Percentiles rank a stretch among this genome's conserved stretches.
Evolutionary conservation across 2,113 vertebrate species (phyloP).

Genomic region (Rhea pennata): DNA sequence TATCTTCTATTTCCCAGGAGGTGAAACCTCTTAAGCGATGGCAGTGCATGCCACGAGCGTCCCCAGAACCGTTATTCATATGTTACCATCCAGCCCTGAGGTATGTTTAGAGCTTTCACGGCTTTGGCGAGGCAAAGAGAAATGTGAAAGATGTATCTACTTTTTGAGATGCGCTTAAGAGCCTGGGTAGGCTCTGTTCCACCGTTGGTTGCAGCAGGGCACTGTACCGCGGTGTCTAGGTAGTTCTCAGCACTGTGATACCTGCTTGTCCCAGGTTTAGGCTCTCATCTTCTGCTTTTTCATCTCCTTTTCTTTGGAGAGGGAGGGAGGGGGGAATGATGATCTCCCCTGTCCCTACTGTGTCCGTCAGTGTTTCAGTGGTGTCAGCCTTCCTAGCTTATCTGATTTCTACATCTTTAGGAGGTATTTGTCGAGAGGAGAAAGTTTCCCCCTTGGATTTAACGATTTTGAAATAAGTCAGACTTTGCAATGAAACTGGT

Average conservation of each 20-base stretch:
- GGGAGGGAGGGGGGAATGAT: background rate
- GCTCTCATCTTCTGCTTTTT: background rate
- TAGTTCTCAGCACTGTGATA: background rate
- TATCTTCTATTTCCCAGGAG: background rate
- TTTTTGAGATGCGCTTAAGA: background rate
- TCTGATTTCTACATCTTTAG: background rate
- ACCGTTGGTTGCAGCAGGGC: background rate
- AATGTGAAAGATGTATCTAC: background rate
- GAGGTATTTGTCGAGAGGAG: background rate
- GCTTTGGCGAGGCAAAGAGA: background rate
- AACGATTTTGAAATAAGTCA: background rate
- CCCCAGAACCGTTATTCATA: background rate
- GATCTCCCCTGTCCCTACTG: background rate
- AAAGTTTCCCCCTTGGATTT: background rate
- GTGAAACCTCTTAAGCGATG: background rate
- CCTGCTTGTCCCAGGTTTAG: background rate
- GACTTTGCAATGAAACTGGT: background rate
- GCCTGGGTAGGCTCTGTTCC: background rate
- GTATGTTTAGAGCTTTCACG: background rate
- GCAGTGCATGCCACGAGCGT: background rate
- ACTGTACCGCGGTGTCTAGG: background rate
- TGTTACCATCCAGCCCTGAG: background rate
- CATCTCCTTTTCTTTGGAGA: background rate
- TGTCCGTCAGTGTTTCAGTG: rapidly evolving
- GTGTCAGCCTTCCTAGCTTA: background rate